Base-by-base conservation (phyloP, 2,888 invertebrate genomes). In the Trilocha varians region DNA sequence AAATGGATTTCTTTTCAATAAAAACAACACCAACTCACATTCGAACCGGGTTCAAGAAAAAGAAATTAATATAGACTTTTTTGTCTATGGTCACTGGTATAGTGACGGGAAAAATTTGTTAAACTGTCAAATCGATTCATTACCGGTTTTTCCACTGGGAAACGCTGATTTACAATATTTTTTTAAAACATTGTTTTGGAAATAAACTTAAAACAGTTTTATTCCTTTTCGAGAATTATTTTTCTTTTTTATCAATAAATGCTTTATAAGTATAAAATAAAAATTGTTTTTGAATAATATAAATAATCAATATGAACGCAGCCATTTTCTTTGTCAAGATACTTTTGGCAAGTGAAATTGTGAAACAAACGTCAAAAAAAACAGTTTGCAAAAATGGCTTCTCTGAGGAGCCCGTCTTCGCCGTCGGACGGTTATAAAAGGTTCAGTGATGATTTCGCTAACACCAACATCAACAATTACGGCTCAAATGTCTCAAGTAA, bases 381-480 rank as follows among this genome's bases (percentile, higher is more conserved):
- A 71, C 67, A 83, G 82, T 84, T 48, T 62, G 52, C 55, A 74
- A 80, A 78, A 80, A 87, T 87, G 87, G 87, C 87, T 82, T 79
- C 87, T 58, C 56, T 83, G 68, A 72, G 87, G 64, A 87, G 87
- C 77, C 84, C 87, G 73, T 87, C 88, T 63, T 85, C 88, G 65
- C 85, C 84, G 67, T 84, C 88, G 62, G 89, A 89, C 66, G 89
- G 90, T 46, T 90, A 90, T 71, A 88, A 88, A 78, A 83, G 88
- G 65, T 90, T 90, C 66, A 87, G 87, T 74, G 89, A 90, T 75
- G 89, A 89, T 74, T 79, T 85, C 68, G 82, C 82, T 65, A 82
- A 82, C 64, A 66, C 72, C 82, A 83, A 83, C 74, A 65, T 83
- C 80, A 85, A 84, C 80, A 87, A 88, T 65, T 90, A 90, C 76